Evolutionary conservation across 2,113 vertebrate genomes (phyloP), one percentile per base, ranked within the genome.

Genomic region (Gavia stellata): DNA sequence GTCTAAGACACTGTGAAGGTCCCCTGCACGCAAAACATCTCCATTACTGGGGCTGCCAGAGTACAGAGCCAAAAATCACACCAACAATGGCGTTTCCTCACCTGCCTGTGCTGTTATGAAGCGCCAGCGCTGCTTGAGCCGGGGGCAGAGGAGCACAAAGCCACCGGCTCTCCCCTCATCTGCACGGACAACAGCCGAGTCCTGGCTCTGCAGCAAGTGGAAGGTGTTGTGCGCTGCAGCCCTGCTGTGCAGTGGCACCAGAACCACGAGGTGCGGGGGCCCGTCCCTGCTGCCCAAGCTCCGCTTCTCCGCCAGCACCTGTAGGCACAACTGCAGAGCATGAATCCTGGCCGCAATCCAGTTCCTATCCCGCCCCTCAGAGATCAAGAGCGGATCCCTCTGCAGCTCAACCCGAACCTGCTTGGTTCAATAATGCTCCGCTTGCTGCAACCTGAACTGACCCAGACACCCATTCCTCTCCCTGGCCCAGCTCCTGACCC

Each of bases 271-370:
- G 96, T 99, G 99, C 6, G 99, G 99, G 7, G 99, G 99, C 5
- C 99, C 99, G 6, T 99, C 99, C 88, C 97, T 98, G 97, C 98
- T 98, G 90, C 99, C 99, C 13, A 99, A 96, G 36, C 97, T 98
- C 14, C 99, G 98, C 97, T 99, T 99, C 97, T 99, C 99, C 2
- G 98, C 98, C 88, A 99, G 91, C 86, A 99, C 98, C 99, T 99
- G 70, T 2, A 40, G n/a, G 33, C 12, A 75, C 17, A 73, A 18
- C 53, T 3, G 25, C 58, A 52, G 2, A n/a, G 8, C 17, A 4
- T 93, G 19, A 49, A 2, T 0, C 21, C 20, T 24, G 2, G 1
- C 12, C 3, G 23, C 24, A 1, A 0, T 2, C 8, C 33, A 2
- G 28, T 3, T 53, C 26, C 40, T 7, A 12, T 7, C 14, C 34